phyloP scores from a whole-genome alignment of 1,140 invertebrate species.

The Panulirus ornatus region DNA sequence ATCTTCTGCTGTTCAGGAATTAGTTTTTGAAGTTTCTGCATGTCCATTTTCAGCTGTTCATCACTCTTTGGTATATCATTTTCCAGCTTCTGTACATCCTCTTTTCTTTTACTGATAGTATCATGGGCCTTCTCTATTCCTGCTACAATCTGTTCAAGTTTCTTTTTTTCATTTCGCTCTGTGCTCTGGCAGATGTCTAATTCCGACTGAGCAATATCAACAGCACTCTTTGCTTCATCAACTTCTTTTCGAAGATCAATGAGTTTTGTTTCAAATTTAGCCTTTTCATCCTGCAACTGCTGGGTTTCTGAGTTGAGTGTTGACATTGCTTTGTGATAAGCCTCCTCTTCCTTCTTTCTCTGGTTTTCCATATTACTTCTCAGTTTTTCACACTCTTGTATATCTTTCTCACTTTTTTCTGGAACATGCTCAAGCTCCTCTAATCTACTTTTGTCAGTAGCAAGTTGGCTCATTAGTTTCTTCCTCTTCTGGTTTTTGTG shows the following conservation, averaged over 20 bases:
- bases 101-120: slow-evolving; percentile 40
- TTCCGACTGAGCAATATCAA: slow-evolving; percentile 88
- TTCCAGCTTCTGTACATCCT: slow-evolving; percentile 61
- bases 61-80: slow-evolving; percentile 68
- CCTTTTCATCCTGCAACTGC: slow-evolving; percentile 79
- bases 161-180: slow-evolving; percentile 87
- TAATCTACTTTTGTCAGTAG: slow-evolving; percentile 77
- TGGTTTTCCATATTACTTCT: slow-evolving; percentile 80
- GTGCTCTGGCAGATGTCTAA: slow-evolving; percentile 89
- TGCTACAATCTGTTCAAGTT: slow-evolving; percentile 82
- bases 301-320: slow-evolving; percentile 78
- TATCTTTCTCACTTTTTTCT: slow-evolving; percentile 85
- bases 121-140: slow-evolving; percentile 76
- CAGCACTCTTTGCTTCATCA: slow-evolving; percentile 85
- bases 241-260: slow-evolving; percentile 82
- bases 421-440: slow-evolving; percentile 82
- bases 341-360: slow-evolving; percentile 80
- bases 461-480: slow-evolving; percentile 75
- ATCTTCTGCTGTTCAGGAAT: slow-evolving; percentile 63
- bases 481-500: slow-evolving; percentile 76
- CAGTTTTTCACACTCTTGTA: slow-evolving; percentile 84
- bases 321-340: slow-evolving; percentile 77
- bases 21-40: slow-evolving; percentile 63
- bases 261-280: slow-evolving; percentile 77
- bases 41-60: slow-evolving; percentile 74